phyloP scores from a whole-genome alignment of 2,888 invertebrate species.

The Stomorhina lunata region DNA sequence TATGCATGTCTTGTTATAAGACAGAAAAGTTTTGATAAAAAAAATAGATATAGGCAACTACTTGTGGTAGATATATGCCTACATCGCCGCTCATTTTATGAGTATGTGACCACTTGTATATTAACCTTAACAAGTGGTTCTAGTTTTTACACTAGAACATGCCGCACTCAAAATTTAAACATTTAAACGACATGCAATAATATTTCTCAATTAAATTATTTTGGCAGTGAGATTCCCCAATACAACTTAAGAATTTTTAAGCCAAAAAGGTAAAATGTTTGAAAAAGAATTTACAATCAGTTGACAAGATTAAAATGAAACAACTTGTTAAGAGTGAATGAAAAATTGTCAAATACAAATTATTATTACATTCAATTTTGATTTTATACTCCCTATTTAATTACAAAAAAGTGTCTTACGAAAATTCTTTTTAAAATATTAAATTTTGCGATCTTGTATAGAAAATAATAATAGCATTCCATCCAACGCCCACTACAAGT shows the following conservation, averaged over 20 bases:
- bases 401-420: constrained; percentile 2
- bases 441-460: constrained; percentile 36
- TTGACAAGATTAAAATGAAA: constrained; percentile 34
- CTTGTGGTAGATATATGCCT: too few species aligned
- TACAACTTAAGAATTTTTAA: not conserved
- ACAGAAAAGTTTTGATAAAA: constrained; percentile 4
- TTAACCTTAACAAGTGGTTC: constrained; percentile 60
- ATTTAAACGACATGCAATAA: constrained; percentile 15
- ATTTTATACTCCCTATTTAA: not conserved
- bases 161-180: constrained; percentile 8
- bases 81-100: constrained; percentile 26
- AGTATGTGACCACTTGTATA: constrained; percentile 56
- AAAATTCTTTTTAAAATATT: constrained; percentile 20
- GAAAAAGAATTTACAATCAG: constrained; percentile 44
- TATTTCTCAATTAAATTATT: constrained; percentile 50
- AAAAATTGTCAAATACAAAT: constrained; percentile 16
- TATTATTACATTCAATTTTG: not conserved
- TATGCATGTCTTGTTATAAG: constrained; percentile 1
- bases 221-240: constrained; percentile 10
- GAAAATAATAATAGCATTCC: constrained; percentile 59
- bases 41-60: not conserved
- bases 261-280: constrained; percentile 39
- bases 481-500: constrained; percentile 60
- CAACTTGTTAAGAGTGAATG: constrained; percentile 40
- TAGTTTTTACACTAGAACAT: constrained; percentile 16